These are phyloP conservation scores for Orthonyx spaldingii DNA, from an alignment of 2,113 vertebrate genomes.

Conservation along the genomic window DNA sequence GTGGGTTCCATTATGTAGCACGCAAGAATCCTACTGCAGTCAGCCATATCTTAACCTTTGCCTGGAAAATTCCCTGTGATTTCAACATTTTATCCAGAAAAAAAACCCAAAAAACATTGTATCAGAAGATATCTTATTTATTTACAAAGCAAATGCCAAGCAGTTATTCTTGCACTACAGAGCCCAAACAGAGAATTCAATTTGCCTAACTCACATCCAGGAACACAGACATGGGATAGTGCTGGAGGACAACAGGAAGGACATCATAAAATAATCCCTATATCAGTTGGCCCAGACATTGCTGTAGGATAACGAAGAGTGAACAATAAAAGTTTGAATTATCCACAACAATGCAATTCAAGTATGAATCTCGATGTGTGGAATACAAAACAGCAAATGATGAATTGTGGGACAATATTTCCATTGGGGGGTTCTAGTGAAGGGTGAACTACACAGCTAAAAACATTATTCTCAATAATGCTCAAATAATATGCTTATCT, in stretches of 20 bases:
- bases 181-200: background rate
- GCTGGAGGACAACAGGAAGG: background rate
- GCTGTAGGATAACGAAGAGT: background rate
- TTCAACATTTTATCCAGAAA: background rate
- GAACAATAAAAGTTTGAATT: background rate
- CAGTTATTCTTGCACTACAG: background rate
- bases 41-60: background rate
- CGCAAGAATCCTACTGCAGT: background rate
- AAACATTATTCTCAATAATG: background rate
- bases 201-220: background rate
- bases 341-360: background rate
- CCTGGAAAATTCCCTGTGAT: background rate
- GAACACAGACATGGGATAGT: background rate
- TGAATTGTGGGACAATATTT: background rate
- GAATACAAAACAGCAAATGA: background rate
- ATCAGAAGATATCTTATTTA: too few species aligned
- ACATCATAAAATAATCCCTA: background rate
- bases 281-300: background rate
- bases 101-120: too few species aligned
- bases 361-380: background rate
- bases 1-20: fast-evolving
- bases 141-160: background rate
- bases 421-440: background rate
- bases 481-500: background rate
- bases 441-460: background rate